Evolutionary conservation across 2,888 invertebrate species (phyloP).

Genomic region (Apamea epomidion): DNA sequence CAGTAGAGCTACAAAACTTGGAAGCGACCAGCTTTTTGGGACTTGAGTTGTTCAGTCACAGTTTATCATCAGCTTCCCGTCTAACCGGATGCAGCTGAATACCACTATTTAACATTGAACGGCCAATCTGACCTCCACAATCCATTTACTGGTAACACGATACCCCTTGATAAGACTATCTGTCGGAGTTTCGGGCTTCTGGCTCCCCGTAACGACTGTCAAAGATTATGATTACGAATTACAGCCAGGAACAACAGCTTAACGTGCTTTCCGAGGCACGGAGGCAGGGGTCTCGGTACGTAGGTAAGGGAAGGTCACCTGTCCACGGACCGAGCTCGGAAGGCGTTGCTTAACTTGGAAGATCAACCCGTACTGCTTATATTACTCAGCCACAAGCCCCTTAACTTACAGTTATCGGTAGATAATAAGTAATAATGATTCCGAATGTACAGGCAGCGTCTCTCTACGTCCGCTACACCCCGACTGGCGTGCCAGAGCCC

Average conservation of each 20-base stretch:
- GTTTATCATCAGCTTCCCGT: background rate
- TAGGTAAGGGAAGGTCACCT: background rate
- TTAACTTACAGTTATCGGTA: background rate
- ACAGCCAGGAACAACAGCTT: background rate
- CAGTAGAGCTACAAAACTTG: background rate
- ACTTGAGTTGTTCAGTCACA: background rate
- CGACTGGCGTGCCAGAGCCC: constrained; percentile 74
- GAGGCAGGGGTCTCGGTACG: background rate
- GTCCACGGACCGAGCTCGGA: background rate
- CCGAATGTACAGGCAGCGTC: constrained; percentile 22
- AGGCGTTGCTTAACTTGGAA: background rate
- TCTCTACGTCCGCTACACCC: constrained; percentile 33
- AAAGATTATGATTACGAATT: background rate
- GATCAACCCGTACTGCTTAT: no score
- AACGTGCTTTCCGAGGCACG: background rate
- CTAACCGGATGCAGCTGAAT: background rate
- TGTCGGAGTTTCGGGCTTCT: no score
- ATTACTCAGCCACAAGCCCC: background rate
- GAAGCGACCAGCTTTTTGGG: background rate
- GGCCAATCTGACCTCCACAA: background rate
- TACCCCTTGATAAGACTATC: background rate
- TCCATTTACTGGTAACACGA: background rate
- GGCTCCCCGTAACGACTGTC: no score
- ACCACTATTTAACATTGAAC: background rate
- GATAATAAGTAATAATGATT: background rate